Evolutionary conservation across 1,140 invertebrate species (phyloP), one percentile per base, ranked within the genome.

Genomic region (Tetraneura akinire): DNA sequence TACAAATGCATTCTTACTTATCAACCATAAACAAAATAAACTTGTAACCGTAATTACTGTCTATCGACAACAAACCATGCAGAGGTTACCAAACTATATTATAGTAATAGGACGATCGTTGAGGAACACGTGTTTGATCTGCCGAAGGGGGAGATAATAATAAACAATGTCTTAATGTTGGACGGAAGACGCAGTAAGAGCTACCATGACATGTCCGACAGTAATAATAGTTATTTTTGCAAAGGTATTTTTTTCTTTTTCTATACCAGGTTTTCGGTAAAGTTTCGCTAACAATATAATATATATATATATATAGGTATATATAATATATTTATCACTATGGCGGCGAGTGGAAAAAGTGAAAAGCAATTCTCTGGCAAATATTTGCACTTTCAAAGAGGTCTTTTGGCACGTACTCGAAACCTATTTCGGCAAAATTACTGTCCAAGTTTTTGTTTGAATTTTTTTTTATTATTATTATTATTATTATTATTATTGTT

Each of bases 361-460:
- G 16, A 8, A 71, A 51, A 49, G 23, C 68, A 71, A 71, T 71
- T 71, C 45, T 71, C 68, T 71, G 47, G 47, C 68, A 71, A 71
- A 51, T 71, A 71, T 71, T 71, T 71, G 23, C n/a, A 71, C 68
- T 71, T 71, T 32, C 26, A 51, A 71, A 71, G 16, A 71, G 68
- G 47, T 71, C 47, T 49, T 71, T 71, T 71, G 68, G 45, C 68
- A 71, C 68, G 68, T 71, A 71, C 68, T 71, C 47, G 23, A 49
- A 49, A 71, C 68, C 68, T 45, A 71, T 71, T 71, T 51, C 26
- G 8, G 8, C n/a, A 16, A 51, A 71, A 71, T 71, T 29, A 71
- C 47, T 51, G 47, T 71, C 68, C 45, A 71, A 71, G 68, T 71
- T 71, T 71, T 49, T 29, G 68, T 51, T 71, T 51, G 68, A 32